phyloP scores from a whole-genome alignment of 2,113 vertebrate species.

The Elachura formosa region DNA sequence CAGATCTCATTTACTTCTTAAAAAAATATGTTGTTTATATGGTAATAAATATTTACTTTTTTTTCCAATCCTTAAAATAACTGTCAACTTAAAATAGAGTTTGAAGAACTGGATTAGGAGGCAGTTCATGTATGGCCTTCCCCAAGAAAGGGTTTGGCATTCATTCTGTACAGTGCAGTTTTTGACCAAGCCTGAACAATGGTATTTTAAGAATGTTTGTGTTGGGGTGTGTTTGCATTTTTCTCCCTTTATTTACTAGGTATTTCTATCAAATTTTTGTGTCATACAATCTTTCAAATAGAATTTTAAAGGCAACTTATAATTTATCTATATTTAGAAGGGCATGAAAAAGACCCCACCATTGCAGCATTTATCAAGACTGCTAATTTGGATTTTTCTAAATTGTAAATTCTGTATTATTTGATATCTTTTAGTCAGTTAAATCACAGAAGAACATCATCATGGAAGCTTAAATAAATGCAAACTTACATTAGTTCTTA shows the following conservation, averaged over 20 bases:
- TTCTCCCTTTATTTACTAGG: neutral
- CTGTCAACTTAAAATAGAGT: neutral
- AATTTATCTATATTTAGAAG: neutral
- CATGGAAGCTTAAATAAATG: neutral
- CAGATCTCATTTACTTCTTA: neutral
- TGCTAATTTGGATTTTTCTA: neutral
- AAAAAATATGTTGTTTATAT: neutral
- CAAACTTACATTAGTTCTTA: neutral
- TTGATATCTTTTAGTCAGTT: neutral
- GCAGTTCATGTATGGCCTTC: neutral
- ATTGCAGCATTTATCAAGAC: neutral
- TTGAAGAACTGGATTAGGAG: neutral
- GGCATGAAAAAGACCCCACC: accelerated
- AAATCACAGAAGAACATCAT: neutral
- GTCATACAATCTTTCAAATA: neutral
- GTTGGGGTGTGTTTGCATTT: neutral
- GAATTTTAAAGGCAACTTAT: neutral
- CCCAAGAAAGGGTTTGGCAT: neutral
- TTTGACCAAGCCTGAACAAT: neutral
- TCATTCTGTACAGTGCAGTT: neutral
- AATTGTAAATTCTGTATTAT: neutral
- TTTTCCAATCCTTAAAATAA: neutral
- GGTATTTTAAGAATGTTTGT: neutral
- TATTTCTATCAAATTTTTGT: neutral
- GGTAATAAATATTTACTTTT: neutral